Percentiles rank a stretch among this genome's conserved stretches.
Conservation (phyloP, 2,888 invertebrate genomes). For the Cheilosia soror region DNA sequence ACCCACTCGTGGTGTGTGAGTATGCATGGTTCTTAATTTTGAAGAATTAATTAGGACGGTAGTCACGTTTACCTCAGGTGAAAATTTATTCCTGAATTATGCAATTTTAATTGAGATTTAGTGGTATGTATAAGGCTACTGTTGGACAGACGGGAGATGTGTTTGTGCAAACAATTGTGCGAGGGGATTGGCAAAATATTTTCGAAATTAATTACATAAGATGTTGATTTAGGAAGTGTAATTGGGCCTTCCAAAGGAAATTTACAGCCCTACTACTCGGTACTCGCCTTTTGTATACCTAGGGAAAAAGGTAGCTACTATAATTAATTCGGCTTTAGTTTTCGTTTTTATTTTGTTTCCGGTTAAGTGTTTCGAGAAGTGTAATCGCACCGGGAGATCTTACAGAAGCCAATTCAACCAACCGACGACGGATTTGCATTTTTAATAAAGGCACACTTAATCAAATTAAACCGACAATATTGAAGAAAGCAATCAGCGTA, state of each 20-base stretch:
- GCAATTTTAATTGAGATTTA: constrained; percentile 70
- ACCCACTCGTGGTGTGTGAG: constrained; percentile 33
- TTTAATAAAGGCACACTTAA: not conserved
- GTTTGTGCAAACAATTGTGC: constrained; percentile 39
- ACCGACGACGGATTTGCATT: constrained; percentile 9
- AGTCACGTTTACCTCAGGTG: constrained; percentile 58
- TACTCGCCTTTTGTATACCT: not conserved
- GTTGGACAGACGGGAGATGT: constrained; percentile 10
- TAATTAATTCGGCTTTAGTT: not conserved
- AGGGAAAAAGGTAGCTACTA: not conserved
- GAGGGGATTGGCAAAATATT: constrained; percentile 2
- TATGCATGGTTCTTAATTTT: constrained; percentile 55
- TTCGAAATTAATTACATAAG: constrained; percentile 40
- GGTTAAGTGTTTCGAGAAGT: not conserved
- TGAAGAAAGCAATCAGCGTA: not conserved
- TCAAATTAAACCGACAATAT: not conserved
- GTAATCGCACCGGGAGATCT: not conserved
- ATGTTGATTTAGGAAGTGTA: constrained; percentile 45
- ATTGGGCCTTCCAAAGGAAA: constrained; percentile 26
- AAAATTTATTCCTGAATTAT: constrained; percentile 65
- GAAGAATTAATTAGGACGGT: constrained; percentile 61
- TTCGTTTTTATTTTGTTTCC: constrained; percentile 3
- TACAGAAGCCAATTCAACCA: not conserved
- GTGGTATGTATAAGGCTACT: not conserved
- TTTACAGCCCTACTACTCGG: not conserved